phyloP scores from a whole-genome alignment of 2,888 invertebrate genomes.

The Mesopsocus fuscifrons region DNA sequence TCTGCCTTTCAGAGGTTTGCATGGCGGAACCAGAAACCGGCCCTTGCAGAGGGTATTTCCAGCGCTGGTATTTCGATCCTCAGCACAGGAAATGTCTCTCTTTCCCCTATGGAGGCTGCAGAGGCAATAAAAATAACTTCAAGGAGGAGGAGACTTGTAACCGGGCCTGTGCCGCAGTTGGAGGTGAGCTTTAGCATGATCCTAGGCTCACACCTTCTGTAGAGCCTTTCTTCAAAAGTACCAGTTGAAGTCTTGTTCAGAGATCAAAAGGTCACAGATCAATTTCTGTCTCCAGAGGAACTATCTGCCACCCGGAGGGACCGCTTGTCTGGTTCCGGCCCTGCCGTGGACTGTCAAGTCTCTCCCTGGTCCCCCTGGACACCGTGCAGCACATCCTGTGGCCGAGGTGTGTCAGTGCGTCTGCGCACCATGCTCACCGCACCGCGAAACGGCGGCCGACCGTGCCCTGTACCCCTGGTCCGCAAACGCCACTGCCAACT shows the following conservation, averaged over 20 bases:
- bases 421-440: conserved; percentile 30
- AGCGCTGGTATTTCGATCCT: conserved; percentile 71
- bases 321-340: no score
- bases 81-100: conserved; percentile 16
- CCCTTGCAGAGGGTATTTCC: conserved; percentile 72
- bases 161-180: conserved; percentile 42
- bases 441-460: conserved; percentile 30
- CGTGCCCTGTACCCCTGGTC: conserved; percentile 31
- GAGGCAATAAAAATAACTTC: conserved; percentile 87
- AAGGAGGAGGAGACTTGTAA: conserved; percentile 58
- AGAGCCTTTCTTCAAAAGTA: no score
- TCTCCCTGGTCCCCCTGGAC: conserved; percentile 64
- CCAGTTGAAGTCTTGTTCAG: no score
- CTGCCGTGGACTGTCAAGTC: conserved; percentile 43
- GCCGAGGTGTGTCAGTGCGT: conserved; percentile 47
- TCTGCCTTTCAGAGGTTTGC: conserved; percentile 57
- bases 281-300: no score
- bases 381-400: conserved; percentile 53
- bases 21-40: conserved; percentile 59
- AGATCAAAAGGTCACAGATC: no score
- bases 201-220: no score
- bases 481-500: conserved; percentile 23
- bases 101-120: conserved; percentile 58
- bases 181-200: no score
- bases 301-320: no score